phyloP scores from a whole-genome alignment of 2,888 invertebrate genomes.

The Globia sparganii region DNA sequence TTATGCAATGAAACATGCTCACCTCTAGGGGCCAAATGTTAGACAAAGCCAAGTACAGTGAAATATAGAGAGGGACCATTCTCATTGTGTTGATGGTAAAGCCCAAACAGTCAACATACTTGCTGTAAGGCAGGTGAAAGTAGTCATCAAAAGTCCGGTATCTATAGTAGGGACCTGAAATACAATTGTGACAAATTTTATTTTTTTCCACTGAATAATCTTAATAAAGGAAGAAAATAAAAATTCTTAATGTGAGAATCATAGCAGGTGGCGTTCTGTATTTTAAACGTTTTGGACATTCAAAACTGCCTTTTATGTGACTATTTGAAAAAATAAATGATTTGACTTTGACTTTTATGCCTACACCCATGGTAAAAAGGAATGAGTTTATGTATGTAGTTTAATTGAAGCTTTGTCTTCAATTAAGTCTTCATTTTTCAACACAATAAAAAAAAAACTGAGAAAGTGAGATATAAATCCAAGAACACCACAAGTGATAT shows the following conservation, averaged over 20 bases:
- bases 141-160: slow-evolving; percentile 96
- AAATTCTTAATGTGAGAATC: too few species aligned
- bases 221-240: not conserved
- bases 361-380: not conserved
- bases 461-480: not conserved
- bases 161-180: slow-evolving; percentile 97
- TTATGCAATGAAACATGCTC: slow-evolving; percentile 71
- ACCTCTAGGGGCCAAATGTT: slow-evolving; percentile 94
- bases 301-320: too few species aligned
- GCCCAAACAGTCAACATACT: slow-evolving; percentile 91
- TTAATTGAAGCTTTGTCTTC: slow-evolving; percentile 6
- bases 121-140: slow-evolving; percentile 92
- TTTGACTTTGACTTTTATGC: not conserved
- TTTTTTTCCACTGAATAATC: not conserved
- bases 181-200: not conserved
- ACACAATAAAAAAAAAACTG: not conserved
- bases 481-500: slow-evolving; percentile 2
- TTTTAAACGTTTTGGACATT: too few species aligned
- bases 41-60: slow-evolving; percentile 92
- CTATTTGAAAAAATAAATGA: too few species aligned
- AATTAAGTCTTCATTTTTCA: too few species aligned
- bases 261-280: not conserved
- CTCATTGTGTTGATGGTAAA: slow-evolving; percentile 92
- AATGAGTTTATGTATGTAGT: not conserved
- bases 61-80: slow-evolving; percentile 92